Percentiles rank a stretch among this genome's conserved stretches.
These are phyloP conservation scores for Labeo calbasu DNA, from an alignment of 2,797 vertebrate genomes.

Conservation along the genomic window DNA sequence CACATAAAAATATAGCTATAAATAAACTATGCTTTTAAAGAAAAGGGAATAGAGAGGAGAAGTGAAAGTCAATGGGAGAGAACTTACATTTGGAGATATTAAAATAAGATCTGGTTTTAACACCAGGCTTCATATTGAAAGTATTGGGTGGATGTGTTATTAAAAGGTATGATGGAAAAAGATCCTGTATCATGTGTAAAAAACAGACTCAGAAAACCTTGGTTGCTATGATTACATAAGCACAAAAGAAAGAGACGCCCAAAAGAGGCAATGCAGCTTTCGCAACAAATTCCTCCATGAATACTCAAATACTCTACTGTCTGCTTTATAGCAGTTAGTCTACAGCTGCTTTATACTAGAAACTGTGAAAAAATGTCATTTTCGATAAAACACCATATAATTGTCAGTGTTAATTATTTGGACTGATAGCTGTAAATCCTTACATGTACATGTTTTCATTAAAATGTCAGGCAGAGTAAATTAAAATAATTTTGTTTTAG, in stretches of 20 bases:
- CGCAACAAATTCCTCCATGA: not conserved
- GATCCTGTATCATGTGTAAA: not conserved
- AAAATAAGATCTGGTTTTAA: not conserved
- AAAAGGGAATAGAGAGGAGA: not conserved
- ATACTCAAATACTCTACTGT: not conserved
- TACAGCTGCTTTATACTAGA: too few relatives aligned
- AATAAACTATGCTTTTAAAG: not conserved
- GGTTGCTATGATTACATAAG: conserved; percentile 41
- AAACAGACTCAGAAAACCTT: conserved; percentile 15
- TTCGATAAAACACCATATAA: too few relatives aligned
- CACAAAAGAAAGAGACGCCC: conserved; percentile 11
- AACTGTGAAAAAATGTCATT: not conserved
- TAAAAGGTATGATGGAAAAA: conserved; percentile 15
- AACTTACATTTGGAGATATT: not conserved
- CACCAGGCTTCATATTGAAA: not conserved
- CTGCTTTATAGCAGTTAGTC: not conserved
- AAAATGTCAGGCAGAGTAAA: not conserved
- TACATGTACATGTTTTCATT: not conserved
- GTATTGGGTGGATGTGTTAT: not conserved
- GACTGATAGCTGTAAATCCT: not conserved
- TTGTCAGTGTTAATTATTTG: not conserved
- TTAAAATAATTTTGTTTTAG: not conserved
- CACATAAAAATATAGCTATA: not conserved
- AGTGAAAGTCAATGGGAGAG: not conserved
- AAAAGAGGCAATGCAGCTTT: conserved; percentile 17